Conservation (phyloP, 2,113 vertebrate genomes). For the Eudorcas thomsonii region DNA sequence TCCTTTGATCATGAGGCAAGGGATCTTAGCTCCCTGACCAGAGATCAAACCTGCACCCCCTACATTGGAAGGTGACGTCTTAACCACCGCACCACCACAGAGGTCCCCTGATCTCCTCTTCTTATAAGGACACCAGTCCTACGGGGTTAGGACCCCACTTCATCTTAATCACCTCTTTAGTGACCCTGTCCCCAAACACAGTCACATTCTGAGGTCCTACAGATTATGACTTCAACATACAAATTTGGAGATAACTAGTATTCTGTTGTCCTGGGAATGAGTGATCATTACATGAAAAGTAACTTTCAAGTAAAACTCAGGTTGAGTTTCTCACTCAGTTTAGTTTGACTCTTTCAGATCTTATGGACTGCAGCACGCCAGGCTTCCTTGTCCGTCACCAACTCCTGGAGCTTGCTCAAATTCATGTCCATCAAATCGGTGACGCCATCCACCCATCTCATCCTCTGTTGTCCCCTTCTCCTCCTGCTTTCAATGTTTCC, state of each 20-base stretch:
- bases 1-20: background rate
- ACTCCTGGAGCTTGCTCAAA: background rate
- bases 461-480: background rate
- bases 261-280: background rate
- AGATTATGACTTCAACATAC: background rate
- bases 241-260: background rate
- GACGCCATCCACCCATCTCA: background rate
- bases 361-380: background rate
- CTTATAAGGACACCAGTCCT: background rate
- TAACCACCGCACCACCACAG: rapidly evolving
- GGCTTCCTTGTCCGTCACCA: background rate
- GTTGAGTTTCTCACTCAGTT: background rate
- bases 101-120: background rate
- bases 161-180: background rate
- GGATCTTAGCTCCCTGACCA: background rate
- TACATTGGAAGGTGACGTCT: background rate
- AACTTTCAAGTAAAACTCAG: background rate
- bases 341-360: background rate
- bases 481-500: background rate
- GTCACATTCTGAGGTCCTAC: background rate
- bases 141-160: background rate
- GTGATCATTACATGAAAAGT: background rate
- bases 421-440: background rate
- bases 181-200: background rate
- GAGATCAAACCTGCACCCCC: background rate